Percentiles rank a stretch among this genome's conserved stretches.
Conservation (phyloP, 2,797 vertebrate genomes). For the Sebastes elongatus region DNA sequence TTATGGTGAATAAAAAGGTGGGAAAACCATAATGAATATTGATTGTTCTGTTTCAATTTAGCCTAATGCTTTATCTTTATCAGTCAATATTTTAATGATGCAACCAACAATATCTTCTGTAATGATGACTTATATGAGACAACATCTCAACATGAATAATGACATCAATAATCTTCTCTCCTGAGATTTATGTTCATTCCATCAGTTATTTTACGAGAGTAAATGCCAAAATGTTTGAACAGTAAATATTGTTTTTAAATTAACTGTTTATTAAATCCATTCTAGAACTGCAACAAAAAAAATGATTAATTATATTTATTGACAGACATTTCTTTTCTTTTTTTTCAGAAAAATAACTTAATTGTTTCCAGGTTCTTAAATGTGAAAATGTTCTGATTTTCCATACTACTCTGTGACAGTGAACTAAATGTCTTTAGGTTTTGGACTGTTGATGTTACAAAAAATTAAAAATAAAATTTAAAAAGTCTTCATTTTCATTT, state of each 20-base stretch:
- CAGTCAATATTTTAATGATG: neutral
- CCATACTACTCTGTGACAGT: neutral
- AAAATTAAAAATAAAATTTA: no score
- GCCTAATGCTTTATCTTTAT: neutral
- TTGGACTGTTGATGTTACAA: neutral
- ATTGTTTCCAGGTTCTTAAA: neutral
- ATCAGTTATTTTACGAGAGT: neutral
- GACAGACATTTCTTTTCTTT: neutral
- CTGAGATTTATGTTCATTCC: neutral
- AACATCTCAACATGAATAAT: constrained; percentile 1
- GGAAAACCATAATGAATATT: neutral
- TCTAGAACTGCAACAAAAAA: neutral
- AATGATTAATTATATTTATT: neutral
- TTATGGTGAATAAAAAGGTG: constrained; percentile 1
- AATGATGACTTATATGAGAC: neutral
- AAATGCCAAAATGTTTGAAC: neutral
- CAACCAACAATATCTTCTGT: neutral
- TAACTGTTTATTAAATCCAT: neutral
- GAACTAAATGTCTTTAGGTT: neutral
- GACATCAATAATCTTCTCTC: neutral
- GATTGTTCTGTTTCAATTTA: neutral
- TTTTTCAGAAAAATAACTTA: neutral
- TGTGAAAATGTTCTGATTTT: neutral
- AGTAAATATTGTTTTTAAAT: neutral
- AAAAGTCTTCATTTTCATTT: neutral